A percentile compares a stretch with the other conserved stretches of the same genome.
phyloP scores from a whole-genome alignment of 2,888 invertebrate genomes.

The Lasioglossum villosulum region DNA sequence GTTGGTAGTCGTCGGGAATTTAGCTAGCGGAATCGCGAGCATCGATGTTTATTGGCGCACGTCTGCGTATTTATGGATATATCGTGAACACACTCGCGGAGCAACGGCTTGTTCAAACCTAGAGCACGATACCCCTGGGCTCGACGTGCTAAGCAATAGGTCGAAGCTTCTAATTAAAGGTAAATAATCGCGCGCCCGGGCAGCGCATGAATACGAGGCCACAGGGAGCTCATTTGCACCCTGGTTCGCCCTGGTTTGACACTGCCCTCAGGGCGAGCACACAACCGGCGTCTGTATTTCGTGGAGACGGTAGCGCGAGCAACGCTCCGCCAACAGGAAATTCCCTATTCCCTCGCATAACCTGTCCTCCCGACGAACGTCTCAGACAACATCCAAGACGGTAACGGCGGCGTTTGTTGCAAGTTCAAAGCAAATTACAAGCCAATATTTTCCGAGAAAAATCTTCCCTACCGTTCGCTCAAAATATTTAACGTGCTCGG shows the following conservation, averaged over 20 bases:
- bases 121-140: slow-evolving; percentile 55
- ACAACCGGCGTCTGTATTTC: slow-evolving; percentile 57
- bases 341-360: slow-evolving; percentile 38
- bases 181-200: slow-evolving; percentile 69
- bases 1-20: not conserved
- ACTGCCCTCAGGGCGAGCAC: slow-evolving; percentile 54
- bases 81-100: slow-evolving; percentile 26
- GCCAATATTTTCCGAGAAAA: not conserved
- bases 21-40: slow-evolving; percentile 2
- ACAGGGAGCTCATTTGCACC: slow-evolving; percentile 66
- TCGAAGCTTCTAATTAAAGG: slow-evolving; percentile 75
- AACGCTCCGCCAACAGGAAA: slow-evolving; percentile 38
- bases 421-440: slow-evolving; percentile 13
- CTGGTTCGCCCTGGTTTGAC: slow-evolving; percentile 47
- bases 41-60: slow-evolving; percentile 43
- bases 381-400: not conserved
- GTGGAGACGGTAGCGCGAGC: slow-evolving; percentile 48
- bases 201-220: slow-evolving; percentile 64
- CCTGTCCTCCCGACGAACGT: not conserved
- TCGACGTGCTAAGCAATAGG: slow-evolving; percentile 64
- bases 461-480: not conserved
- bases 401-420: slow-evolving; percentile 3
- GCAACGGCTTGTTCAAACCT: slow-evolving; percentile 40
- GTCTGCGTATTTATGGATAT: slow-evolving; percentile 49
- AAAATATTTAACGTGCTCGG: not conserved